phyloP scores from a whole-genome alignment of 2,113 vertebrate genomes.

The Ammodytes dubius region DNA sequence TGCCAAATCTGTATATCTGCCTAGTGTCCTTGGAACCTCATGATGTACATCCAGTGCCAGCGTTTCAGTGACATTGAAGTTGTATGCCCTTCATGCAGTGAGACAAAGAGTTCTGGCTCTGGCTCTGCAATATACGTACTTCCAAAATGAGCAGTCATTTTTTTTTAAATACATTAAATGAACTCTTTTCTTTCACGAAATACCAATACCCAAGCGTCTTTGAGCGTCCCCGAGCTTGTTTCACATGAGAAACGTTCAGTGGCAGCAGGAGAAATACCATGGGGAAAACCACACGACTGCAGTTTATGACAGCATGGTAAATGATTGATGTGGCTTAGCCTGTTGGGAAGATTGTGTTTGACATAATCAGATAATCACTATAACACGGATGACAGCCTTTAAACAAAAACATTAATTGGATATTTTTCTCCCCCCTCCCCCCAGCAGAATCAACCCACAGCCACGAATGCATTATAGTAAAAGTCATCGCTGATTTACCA shows the following conservation, averaged over 20 bases:
- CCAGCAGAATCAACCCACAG: constrained; percentile 20
- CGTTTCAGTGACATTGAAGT: no score
- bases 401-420: constrained; percentile 58
- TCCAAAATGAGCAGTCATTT: background rate
- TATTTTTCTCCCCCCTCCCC: background rate
- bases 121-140: no score
- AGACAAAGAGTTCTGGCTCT: no score
- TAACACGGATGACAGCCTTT: constrained; percentile 62
- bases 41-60: no score
- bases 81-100: no score
- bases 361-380: constrained; percentile 61
- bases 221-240: background rate
- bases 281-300: constrained; percentile 21
- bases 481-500: constrained; percentile 38
- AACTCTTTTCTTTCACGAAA: no score
- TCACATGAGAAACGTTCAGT: constrained; percentile 18
- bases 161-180: no score
- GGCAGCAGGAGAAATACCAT: constrained; percentile 35
- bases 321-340: constrained; percentile 51
- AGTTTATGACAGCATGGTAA: constrained; percentile 39
- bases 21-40: no score
- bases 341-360: constrained; percentile 55
- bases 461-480: constrained; percentile 8
- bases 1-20: no score
- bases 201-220: background rate